Evolutionary conservation across 2,113 vertebrate species (phyloP).

Genomic region (Eonycteris spelaea): DNA sequence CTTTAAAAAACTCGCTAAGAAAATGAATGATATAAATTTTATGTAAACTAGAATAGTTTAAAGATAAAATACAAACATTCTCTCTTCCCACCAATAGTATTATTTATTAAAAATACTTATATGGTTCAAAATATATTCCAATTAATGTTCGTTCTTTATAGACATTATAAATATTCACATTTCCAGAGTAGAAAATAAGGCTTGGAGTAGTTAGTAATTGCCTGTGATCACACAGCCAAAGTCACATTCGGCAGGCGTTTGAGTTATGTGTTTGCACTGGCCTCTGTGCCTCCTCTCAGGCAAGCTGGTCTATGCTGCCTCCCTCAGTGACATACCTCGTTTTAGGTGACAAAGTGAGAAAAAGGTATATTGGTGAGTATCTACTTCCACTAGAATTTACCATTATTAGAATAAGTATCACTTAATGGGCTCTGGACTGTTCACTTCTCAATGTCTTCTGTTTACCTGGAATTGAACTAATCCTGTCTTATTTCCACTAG

Average conservation of each 20-base stretch:
- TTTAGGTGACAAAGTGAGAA: neutral
- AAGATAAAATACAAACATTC: too few relatives aligned
- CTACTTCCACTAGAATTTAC: neutral
- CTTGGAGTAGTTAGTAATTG: neutral
- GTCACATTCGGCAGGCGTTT: neutral
- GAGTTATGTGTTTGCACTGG: neutral
- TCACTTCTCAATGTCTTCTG: neutral
- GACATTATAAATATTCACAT: neutral
- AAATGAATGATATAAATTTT: too few relatives aligned
- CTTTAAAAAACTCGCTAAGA: too few relatives aligned
- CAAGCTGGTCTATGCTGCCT: too few relatives aligned
- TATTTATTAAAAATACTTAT: too few relatives aligned
- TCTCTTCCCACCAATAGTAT: too few relatives aligned
- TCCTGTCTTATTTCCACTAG: neutral
- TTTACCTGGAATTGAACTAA: neutral
- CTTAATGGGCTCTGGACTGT: fast-evolving
- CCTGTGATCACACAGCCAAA: neutral
- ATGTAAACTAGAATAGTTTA: neutral
- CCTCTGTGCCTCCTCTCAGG: too few relatives aligned
- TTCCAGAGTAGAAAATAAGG: neutral
- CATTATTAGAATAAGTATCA: neutral
- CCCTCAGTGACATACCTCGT: too few relatives aligned
- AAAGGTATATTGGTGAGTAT: neutral
- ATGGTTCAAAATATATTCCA: too few relatives aligned
- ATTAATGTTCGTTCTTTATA: neutral